Conservation (phyloP, 1,140 invertebrate species). For the Dinoponera quadriceps region DNA sequence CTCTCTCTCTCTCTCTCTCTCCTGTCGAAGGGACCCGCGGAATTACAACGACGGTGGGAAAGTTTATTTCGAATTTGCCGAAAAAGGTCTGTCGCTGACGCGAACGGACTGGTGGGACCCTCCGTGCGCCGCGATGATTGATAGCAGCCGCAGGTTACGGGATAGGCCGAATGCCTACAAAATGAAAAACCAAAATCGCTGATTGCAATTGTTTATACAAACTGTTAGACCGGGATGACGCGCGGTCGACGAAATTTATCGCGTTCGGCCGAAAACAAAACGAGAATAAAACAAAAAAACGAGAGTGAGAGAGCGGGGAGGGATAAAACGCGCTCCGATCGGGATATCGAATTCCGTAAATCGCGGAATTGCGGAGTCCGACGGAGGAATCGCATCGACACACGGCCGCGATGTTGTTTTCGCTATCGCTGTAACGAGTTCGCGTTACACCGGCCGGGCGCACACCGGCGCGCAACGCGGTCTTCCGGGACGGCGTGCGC, state of each 20-base stretch:
- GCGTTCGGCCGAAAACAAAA: neutral
- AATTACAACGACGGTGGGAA: too few relatives aligned
- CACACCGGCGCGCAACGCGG: neutral
- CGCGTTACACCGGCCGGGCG: neutral
- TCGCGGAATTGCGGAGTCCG: neutral
- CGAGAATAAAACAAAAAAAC: neutral
- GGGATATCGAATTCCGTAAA: conserved; percentile 33
- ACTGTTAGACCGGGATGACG: neutral
- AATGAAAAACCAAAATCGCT: neutral
- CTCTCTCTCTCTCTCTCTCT: too few relatives aligned
- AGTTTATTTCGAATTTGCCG: neutral
- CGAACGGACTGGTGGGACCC: neutral
- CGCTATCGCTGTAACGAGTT: conserved; percentile 27
- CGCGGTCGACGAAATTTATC: conserved; percentile 15
- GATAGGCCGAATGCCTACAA: neutral
- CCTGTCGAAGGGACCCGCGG: too few relatives aligned
- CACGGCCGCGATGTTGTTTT: neutral
- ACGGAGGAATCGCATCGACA: neutral
- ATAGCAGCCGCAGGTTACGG: neutral
- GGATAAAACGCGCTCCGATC: neutral
- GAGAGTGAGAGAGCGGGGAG: neutral
- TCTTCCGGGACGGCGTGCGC: conserved; percentile 5
- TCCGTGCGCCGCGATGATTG: conserved; percentile 10
- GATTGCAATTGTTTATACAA: conserved; percentile 37
- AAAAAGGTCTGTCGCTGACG: neutral